Evolutionary conservation across 2,888 invertebrate genomes (phyloP).

Genomic region (Hetaerina titia): DNA sequence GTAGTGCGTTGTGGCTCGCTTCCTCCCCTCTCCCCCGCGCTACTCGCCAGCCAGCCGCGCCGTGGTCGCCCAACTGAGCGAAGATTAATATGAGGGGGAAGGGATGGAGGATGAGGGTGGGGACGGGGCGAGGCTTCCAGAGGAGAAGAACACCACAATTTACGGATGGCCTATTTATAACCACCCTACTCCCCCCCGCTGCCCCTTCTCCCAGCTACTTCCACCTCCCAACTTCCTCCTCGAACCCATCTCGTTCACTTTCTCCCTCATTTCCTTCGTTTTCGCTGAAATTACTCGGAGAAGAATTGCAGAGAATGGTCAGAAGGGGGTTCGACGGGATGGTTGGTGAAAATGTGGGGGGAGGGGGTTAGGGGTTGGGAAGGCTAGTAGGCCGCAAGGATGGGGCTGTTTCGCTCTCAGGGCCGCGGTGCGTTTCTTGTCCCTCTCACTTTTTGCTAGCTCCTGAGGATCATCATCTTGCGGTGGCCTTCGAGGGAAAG

Average conservation of each 20-base stretch:
- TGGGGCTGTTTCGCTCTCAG: too few relatives aligned
- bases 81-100: slow-evolving; percentile 5
- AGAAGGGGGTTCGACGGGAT: background rate
- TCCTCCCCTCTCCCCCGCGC: background rate
- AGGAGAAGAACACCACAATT: background rate
- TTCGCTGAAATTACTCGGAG: slow-evolving; percentile 12
- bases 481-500: background rate
- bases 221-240: background rate
- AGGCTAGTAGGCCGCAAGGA: background rate
- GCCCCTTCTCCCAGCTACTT: background rate
- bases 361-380: background rate
- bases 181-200: background rate
- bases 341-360: background rate
- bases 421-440: background rate
- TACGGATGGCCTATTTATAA: slow-evolving; percentile 32
- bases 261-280: slow-evolving; percentile 39
- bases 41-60: background rate
- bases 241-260: slow-evolving; percentile 9
- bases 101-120: background rate
- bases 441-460: background rate
- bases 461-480: background rate
- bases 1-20: background rate
- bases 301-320: background rate
- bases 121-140: background rate
- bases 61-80: slow-evolving; percentile 5